Evolutionary conservation across 2,113 vertebrate genomes (phyloP).

Genomic region (Gracilinanus agilis): DNA sequence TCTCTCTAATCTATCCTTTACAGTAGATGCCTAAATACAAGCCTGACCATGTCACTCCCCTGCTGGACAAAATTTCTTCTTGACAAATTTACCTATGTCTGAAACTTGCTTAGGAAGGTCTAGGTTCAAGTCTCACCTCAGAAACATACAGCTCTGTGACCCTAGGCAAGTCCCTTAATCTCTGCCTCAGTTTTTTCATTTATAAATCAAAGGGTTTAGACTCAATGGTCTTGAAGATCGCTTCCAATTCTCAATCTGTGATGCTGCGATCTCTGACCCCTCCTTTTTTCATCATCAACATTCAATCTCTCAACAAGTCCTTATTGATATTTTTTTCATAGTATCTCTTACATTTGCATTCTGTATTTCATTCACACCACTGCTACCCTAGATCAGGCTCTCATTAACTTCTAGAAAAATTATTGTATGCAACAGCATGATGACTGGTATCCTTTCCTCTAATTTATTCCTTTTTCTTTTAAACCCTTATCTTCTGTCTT

Average conservation of each 20-base stretch:
- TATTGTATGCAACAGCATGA: neutral
- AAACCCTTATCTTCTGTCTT: no score
- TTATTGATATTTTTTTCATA: neutral
- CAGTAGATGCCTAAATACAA: neutral
- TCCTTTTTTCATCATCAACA: neutral
- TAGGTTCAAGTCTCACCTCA: neutral
- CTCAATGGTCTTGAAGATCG: neutral
- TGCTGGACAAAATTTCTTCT: constrained; percentile 36
- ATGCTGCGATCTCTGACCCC: neutral
- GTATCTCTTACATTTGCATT: neutral
- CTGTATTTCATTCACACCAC: neutral
- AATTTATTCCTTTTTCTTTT: neutral
- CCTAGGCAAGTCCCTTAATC: neutral
- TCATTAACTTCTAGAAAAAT: neutral
- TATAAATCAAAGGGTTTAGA: neutral
- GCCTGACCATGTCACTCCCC: neutral
- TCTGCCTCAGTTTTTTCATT: neutral
- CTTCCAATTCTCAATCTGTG: neutral
- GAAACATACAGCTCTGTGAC: neutral
- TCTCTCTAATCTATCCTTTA: neutral
- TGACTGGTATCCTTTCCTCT: rapidly evolving
- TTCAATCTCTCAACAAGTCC: neutral
- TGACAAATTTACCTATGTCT: neutral
- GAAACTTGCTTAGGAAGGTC: neutral
- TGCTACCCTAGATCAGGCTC: neutral